Conservation (phyloP, 2,888 invertebrate genomes). For the Scaptomyza caliginosa region DNA sequence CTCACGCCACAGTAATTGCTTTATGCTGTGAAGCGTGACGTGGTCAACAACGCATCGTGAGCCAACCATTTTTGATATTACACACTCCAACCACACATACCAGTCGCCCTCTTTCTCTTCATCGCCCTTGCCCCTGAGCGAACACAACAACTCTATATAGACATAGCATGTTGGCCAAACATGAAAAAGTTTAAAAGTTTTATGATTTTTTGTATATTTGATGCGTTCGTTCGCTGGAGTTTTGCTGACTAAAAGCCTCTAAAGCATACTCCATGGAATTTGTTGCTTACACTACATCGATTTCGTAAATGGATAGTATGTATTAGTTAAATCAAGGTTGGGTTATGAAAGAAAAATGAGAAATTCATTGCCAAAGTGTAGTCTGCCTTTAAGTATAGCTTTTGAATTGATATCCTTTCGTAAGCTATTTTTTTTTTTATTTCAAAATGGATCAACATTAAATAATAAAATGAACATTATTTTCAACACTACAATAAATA, state of each 20-base stretch:
- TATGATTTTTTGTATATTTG: constrained; percentile 68
- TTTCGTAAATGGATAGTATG: constrained; percentile 42
- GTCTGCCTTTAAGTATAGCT: background rate
- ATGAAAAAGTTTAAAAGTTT: constrained; percentile 66
- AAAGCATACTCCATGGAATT: constrained; percentile 25
- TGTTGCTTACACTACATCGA: constrained; percentile 42
- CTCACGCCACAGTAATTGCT: constrained; percentile 71
- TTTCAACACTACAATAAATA: background rate
- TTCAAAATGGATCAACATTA: background rate
- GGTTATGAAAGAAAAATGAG: background rate
- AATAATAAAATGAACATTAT: background rate
- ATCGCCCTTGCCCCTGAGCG: background rate
- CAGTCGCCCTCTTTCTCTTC: background rate
- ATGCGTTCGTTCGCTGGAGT: constrained; percentile 45
- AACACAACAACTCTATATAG: constrained; percentile 15
- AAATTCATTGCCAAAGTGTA: background rate
- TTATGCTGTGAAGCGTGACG: constrained; percentile 73
- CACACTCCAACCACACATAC: constrained; percentile 31
- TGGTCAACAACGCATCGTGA: constrained; percentile 75
- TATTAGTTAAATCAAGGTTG: background rate
- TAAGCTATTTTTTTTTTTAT: background rate
- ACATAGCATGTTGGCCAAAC: constrained; percentile 25
- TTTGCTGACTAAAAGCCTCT: constrained; percentile 6
- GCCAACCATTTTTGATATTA: constrained; percentile 67
- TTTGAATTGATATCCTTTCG: no score